phyloP scores from a whole-genome alignment of 2,113 vertebrate species.

The Terrapene triunguis region DNA sequence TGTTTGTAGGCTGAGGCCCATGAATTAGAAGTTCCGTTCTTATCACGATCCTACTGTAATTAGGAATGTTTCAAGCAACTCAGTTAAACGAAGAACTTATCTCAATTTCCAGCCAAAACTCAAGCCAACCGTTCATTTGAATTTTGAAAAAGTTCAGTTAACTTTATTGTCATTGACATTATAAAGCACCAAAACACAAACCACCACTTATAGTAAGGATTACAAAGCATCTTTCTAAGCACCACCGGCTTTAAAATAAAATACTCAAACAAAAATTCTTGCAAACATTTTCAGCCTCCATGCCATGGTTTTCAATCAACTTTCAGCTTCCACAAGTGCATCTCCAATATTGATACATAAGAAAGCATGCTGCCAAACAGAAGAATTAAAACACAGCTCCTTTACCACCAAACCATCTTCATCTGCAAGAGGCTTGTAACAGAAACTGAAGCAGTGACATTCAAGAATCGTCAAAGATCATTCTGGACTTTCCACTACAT shows the following conservation, averaged over 20 bases:
- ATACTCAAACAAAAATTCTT: background rate
- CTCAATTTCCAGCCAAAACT: conserved; percentile 61
- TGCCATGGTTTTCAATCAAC: background rate
- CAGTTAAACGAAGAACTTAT: conserved; percentile 62
- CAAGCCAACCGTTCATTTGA: conserved; percentile 10
- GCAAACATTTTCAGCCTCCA: conserved; percentile 23
- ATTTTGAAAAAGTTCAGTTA: conserved; percentile 31
- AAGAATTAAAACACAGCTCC: background rate
- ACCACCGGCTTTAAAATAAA: background rate
- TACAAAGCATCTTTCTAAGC: background rate
- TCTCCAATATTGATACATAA: background rate
- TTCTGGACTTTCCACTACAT: conserved; percentile 7
- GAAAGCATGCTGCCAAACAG: background rate
- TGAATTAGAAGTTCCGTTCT: conserved; percentile 66
- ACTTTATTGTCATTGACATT: conserved; percentile 46
- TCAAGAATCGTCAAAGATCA: background rate
- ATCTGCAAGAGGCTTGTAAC: conserved; percentile 7
- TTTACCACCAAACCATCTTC: background rate
- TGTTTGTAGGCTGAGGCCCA: conserved; percentile 73
- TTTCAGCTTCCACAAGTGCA: background rate
- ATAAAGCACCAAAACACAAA: conserved; percentile 4
- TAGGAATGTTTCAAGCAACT: conserved; percentile 70
- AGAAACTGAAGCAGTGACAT: conserved; percentile 32
- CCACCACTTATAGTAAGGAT: background rate
- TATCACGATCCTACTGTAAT: conserved; percentile 68